These are phyloP conservation scores for Oxycera nigricornis DNA, from an alignment of 2,888 invertebrate species.

Conservation along the genomic window DNA sequence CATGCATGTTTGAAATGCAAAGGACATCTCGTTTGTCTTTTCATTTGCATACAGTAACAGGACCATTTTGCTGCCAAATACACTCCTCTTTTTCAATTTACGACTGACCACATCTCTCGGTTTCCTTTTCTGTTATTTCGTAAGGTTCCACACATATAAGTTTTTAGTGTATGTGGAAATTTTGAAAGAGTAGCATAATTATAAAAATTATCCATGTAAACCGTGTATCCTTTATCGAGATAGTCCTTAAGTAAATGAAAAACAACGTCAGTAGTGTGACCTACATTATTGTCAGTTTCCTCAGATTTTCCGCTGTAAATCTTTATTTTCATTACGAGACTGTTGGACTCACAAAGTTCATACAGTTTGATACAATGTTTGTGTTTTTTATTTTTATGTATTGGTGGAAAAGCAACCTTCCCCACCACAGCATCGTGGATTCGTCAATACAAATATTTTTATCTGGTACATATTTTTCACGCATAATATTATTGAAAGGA, in stretches of 20 bases:
- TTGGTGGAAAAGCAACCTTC: neutral
- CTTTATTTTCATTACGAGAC: conserved; percentile 45
- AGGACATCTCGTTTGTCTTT: neutral
- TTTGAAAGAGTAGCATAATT: conserved; percentile 44
- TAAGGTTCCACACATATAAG: neutral
- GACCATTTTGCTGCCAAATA: neutral
- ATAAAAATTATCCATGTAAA: conserved; percentile 44
- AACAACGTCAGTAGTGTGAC: conserved; percentile 43
- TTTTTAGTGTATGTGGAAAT: conserved; percentile 41
- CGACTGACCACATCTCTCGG: neutral
- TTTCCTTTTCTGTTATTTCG: neutral
- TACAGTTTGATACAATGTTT: neutral
- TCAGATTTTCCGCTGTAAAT: conserved; percentile 38
- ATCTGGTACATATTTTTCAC: neutral
- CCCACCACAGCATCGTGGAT: conserved; percentile 16
- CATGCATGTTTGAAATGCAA: neutral
- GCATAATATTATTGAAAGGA: neutral
- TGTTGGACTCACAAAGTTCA: conserved; percentile 36
- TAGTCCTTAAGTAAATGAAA: conserved; percentile 46
- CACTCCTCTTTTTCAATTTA: neutral
- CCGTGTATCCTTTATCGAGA: conserved; percentile 43
- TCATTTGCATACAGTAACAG: neutral
- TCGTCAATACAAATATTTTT: neutral
- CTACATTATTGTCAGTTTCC: conserved; percentile 43
- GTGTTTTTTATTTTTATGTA: neutral